Evolutionary conservation across 2,888 invertebrate genomes (phyloP), one percentile per base, ranked within the genome.

Genomic region (Lymantria dispar): DNA sequence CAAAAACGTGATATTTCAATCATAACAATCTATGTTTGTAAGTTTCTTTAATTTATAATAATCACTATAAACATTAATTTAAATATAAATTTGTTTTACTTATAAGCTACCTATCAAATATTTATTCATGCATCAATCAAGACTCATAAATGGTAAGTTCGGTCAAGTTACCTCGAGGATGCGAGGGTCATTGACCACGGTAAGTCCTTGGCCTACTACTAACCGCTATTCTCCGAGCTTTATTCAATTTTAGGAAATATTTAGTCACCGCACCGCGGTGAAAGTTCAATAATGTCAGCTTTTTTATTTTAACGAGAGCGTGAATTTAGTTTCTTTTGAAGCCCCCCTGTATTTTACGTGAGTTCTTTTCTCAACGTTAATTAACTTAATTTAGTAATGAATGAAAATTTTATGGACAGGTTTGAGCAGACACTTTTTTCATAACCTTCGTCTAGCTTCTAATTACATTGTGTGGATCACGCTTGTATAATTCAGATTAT

Each of bases 171-270:
- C 74, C 72, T 65, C 64, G 72, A 58, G 66, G 70, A 66, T 52
- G 56, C 49, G 59, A 33, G 66, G 83, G 83, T 83, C 68, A 83
- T 36, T 78, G 83, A 80, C 82, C 85, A 78, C 70, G 75, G 14
- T 14, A 10, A 14, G 40, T 76, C 85, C 87, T 86, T 87, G 88
- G 82, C 87, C 86, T 72, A 85, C 64, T 74, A 51, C 42, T 52
- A 43, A 36, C 48, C 58, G 52, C 60, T 58, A 55, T 55, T 64
- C 59, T 50, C 47, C 50, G 36, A 44, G 53, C 48, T 43, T 58
- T 58, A 64, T 65, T 69, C 62, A 60, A 62, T 68, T 73, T 72
- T 57, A 56, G 60, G 47, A 64, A 58, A 64, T 67, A 60, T 50
- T 54, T 48, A 33, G 42, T 50, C 22, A 40, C n/a, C 37, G 12